A percentile compares a stretch with the other conserved stretches of the same genome.
Conservation (phyloP, 1,140 invertebrate genomes). For the Marisa cornuarietis region DNA sequence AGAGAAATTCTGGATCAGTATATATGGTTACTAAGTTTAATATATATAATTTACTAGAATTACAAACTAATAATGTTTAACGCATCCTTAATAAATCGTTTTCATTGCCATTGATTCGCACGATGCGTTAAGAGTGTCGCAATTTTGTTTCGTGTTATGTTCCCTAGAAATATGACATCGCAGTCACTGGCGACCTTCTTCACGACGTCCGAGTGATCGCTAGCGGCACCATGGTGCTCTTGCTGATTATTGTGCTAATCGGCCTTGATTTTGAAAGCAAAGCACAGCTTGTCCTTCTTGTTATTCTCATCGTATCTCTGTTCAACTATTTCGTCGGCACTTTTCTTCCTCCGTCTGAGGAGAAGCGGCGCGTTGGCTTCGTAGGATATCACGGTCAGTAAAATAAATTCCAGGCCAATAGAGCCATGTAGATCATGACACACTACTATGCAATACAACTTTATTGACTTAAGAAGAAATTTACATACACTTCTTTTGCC, state of each 20-base stretch:
- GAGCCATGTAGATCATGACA: no score
- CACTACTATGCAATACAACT: not conserved
- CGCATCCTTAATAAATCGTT: no score
- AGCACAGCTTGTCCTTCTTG: slow-evolving; percentile 90
- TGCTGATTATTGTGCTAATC: slow-evolving; percentile 62
- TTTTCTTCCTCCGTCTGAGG: slow-evolving; percentile 82
- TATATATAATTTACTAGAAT: no score
- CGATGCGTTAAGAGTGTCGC: no score
- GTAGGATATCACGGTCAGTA: slow-evolving; percentile 82
- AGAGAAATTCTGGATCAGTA: no score
- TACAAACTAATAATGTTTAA: no score
- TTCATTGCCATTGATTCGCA: no score
- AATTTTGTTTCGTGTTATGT: not conserved
- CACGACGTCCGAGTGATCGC: slow-evolving; percentile 73
- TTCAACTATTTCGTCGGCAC: slow-evolving; percentile 76
- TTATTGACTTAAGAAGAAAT: not conserved
- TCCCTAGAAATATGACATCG: slow-evolving; percentile 46
- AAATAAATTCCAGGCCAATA: no score
- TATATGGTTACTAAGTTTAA: no score
- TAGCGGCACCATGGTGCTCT: slow-evolving; percentile 60
- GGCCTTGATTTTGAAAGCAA: slow-evolving; percentile 70
- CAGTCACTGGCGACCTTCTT: slow-evolving; percentile 57
- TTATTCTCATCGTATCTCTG: slow-evolving; percentile 88
- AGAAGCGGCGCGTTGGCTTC: slow-evolving; percentile 83
- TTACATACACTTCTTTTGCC: not conserved